Evolutionary conservation across 2,113 vertebrate genomes (phyloP).

Genomic region (Epinephelus moara): DNA sequence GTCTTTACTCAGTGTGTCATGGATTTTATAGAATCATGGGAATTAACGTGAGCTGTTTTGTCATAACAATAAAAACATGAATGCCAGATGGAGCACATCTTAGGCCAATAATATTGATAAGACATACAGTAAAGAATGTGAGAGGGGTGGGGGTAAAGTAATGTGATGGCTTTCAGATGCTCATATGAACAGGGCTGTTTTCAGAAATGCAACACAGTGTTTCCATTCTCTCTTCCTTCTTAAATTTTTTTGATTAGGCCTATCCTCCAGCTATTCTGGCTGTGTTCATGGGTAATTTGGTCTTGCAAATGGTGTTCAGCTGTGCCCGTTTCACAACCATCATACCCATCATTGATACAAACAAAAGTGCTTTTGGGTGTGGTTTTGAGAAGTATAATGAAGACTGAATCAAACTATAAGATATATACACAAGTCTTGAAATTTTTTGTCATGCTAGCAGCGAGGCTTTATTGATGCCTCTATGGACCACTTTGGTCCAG

Average conservation of each 20-base stretch:
- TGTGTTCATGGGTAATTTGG: slow-evolving; percentile 46
- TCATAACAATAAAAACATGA: neutral
- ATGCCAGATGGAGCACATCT: neutral
- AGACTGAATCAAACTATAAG: slow-evolving; percentile 8
- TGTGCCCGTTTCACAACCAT: slow-evolving; percentile 35
- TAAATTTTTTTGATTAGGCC: neutral
- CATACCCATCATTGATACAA: slow-evolving; percentile 18
- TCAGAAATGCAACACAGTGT: slow-evolving; percentile 11
- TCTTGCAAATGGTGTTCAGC: slow-evolving; percentile 36
- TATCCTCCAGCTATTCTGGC: slow-evolving; percentile 34
- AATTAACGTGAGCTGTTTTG: neutral
- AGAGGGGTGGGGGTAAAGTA: neutral
- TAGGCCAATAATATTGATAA: neutral
- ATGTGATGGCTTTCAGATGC: slow-evolving; percentile 1
- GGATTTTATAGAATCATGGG: neutral
- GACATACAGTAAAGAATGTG: neutral
- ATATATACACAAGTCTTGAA: neutral
- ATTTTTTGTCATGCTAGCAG: neutral
- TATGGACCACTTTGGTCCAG: neutral
- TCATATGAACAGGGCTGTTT: neutral
- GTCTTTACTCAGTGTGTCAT: neutral
- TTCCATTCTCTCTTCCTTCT: neutral
- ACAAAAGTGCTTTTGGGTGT: slow-evolving; percentile 8
- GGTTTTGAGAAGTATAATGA: slow-evolving; percentile 10
- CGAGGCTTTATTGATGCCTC: neutral